A percentile compares a stretch with the other conserved stretches of the same genome.
Conservation (phyloP, 2,888 invertebrate species). For the Hyles lineata region DNA sequence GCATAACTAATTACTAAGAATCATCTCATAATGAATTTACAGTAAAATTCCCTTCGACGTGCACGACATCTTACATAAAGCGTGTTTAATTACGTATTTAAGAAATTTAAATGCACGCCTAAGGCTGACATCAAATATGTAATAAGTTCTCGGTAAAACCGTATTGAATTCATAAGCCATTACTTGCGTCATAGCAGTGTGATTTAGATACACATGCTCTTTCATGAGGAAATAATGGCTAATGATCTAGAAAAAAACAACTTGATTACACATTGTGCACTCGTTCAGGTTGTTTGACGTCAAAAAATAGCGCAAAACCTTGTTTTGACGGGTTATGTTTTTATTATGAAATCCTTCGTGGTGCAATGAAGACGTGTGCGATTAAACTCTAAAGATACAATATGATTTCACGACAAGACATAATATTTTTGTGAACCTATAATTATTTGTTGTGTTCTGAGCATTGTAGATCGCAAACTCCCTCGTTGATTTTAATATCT, state of each 20-base stretch:
- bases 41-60: background rate
- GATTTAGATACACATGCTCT: slow-evolving; percentile 1
- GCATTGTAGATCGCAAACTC: too few relatives aligned
- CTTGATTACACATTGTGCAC: too few relatives aligned
- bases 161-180: background rate
- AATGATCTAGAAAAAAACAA: background rate
- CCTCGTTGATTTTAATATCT: too few relatives aligned
- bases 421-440: too few relatives aligned
- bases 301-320: too few relatives aligned
- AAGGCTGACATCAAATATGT: slow-evolving; percentile 21
- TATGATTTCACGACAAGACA: too few relatives aligned
- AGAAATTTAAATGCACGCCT: slow-evolving; percentile 4
- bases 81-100: background rate
- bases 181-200: background rate
- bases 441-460: too few relatives aligned
- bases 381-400: too few relatives aligned
- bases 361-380: too few relatives aligned
- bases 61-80: background rate
- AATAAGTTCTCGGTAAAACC: slow-evolving; percentile 40
- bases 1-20: background rate
- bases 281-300: too few relatives aligned
- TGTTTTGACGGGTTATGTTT: too few relatives aligned
- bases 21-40: background rate
- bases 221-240: background rate
- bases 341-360: too few relatives aligned